phyloP scores from a whole-genome alignment of 2,888 invertebrate species.

The Torymus tubicola region DNA sequence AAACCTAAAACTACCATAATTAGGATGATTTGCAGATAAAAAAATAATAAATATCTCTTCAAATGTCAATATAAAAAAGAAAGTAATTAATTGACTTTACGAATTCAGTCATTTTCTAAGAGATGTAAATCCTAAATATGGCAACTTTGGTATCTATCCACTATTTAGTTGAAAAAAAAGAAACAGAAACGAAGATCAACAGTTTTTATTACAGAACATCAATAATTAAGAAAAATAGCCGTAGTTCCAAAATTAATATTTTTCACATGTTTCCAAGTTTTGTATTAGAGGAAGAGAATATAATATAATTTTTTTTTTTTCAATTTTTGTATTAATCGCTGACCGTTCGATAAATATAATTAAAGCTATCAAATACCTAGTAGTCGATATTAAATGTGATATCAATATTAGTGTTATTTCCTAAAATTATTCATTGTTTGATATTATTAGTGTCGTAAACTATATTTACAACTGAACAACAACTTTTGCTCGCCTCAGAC shows the following conservation, averaged over 20 bases:
- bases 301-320: slow-evolving; percentile 15
- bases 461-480: slow-evolving; percentile 75
- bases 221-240: slow-evolving; percentile 5
- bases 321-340: slow-evolving; percentile 23
- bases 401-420: slow-evolving; percentile 69
- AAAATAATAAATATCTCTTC: neutral
- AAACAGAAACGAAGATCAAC: neutral
- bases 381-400: slow-evolving; percentile 69
- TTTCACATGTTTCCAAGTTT: slow-evolving; percentile 17
- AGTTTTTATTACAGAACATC: neutral
- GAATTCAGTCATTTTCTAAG: slow-evolving; percentile 45
- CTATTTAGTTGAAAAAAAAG: slow-evolving; percentile 35
- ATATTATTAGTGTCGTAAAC: slow-evolving; percentile 69
- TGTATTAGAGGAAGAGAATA: neutral
- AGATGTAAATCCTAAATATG: slow-evolving; percentile 64
- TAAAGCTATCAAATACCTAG: slow-evolving; percentile 71
- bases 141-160: slow-evolving; percentile 63
- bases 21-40: slow-evolving; percentile 41
- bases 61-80: slow-evolving; percentile 30
- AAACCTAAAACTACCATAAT: slow-evolving; percentile 39
- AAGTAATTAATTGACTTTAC: slow-evolving; percentile 38
- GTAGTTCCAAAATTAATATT: slow-evolving; percentile 7
- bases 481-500: slow-evolving; percentile 63
- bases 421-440: slow-evolving; percentile 61
- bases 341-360: slow-evolving; percentile 59